Base-by-base conservation (phyloP, 2,888 invertebrate genomes). In the Eugnorisma glareosa region DNA sequence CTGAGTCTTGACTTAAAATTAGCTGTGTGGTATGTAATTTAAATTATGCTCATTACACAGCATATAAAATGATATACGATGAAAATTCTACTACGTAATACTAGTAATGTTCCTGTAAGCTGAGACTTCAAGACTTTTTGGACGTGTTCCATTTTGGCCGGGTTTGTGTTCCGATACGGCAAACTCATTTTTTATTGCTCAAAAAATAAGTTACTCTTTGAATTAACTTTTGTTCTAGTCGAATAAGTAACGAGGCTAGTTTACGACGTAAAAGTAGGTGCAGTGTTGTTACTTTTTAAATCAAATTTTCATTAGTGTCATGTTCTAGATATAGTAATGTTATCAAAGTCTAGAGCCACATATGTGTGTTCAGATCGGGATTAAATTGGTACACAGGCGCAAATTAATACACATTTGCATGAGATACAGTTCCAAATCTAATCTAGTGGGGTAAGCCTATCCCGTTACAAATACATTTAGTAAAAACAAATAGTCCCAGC, bases 1-100 rank as follows among this genome's bases (percentile, higher is more conserved):
- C 83, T 81, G 80, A 81, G 79, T 64, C 74, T 82, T 73, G 74
- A 74, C 82, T 85, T 83, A 79, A 89, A 90, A 92, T 90, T 90
- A 90, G 89, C 88, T 81, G 57, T 81, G 79, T 74, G 69, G 70
- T 82, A 81, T 81, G 79, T 83, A 75, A 88, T 84, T 83, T 77
- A 78, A 83, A 81, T 86, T 84, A 81, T 84, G 69, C 64, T 88
- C 75, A 85, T 85, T 82, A 84, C 69, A 75, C 74, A 43, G 77
- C 66, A 72, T 64, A 81, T 79, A 81, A 72, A 69, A 73, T 83
- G 71, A 83, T 76, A 75, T 68, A 81, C n/a, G 73, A 54, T 35
- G 24, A 82, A 67, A 18, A 76, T 87, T 67, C 68, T 69, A 77
- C 76, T 71, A 72, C 51, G 63, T 68, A 51, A 51, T 81, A 74